Conservation (phyloP, 2,797 vertebrate species). For the Bothrops alternatus region DNA sequence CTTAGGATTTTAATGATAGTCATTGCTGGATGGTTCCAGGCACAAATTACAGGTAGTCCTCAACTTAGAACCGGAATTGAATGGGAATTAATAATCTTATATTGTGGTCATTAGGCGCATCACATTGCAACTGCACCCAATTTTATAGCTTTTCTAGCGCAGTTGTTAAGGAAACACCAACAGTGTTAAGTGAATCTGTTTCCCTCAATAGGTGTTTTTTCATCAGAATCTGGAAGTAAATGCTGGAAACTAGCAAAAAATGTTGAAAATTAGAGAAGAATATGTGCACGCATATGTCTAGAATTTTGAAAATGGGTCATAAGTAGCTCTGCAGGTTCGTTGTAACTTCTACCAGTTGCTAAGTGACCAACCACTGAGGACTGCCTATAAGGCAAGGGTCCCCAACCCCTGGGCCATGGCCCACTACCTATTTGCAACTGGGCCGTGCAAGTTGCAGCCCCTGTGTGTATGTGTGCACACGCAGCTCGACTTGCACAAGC, state of each 20-base stretch:
- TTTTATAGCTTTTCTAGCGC: neutral
- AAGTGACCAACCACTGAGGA: neutral
- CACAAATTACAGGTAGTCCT: neutral
- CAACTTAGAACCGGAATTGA: neutral
- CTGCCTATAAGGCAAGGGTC: neutral
- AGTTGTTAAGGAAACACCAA: neutral
- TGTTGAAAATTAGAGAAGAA: neutral
- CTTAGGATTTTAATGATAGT: neutral
- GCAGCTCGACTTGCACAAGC: neutral
- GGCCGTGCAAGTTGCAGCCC: neutral
- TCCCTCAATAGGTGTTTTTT: neutral
- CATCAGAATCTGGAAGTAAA: neutral
- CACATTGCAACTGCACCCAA: neutral
- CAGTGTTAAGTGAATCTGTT: neutral
- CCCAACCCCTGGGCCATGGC: neutral
- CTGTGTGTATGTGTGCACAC: fast-evolving
- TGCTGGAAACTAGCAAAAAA: neutral
- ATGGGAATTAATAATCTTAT: neutral
- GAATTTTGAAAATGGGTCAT: neutral
- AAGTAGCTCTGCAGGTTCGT: neutral
- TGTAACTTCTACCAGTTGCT: neutral
- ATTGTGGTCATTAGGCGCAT: neutral
- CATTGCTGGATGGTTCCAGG: neutral
- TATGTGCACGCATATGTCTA: neutral
- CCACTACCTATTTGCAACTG: neutral